phyloP scores from a whole-genome alignment of 2,888 invertebrate genomes.

The Watsonalla cultraria region DNA sequence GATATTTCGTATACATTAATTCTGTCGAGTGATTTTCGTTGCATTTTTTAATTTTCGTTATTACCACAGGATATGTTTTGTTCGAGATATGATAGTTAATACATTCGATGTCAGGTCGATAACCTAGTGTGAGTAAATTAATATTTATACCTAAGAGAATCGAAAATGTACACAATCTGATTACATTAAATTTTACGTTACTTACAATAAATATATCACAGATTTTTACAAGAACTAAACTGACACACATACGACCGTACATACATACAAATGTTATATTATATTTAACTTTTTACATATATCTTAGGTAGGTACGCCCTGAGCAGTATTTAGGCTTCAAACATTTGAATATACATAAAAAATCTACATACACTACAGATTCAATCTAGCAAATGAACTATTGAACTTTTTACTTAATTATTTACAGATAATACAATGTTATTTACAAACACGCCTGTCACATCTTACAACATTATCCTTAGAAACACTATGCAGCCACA shows the following conservation, averaged over 20 bases:
- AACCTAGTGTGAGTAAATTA: constrained; percentile 20
- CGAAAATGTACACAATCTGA: constrained; percentile 38
- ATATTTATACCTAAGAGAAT: constrained; percentile 30
- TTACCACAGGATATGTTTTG: constrained; percentile 67
- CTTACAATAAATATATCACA: constrained; percentile 79
- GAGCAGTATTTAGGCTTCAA: constrained; percentile 12
- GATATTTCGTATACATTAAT: constrained; percentile 68
- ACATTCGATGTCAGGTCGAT: constrained; percentile 33
- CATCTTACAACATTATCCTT: constrained; percentile 2
- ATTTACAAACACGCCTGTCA: constrained; percentile 22
- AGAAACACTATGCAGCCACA: neutral
- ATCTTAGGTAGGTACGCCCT: constrained; percentile 10
- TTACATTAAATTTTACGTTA: constrained; percentile 60
- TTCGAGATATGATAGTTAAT: constrained; percentile 63
- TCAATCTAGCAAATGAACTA: constrained; percentile 58
- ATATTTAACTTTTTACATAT: constrained; percentile 25
- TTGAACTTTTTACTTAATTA: constrained; percentile 39
- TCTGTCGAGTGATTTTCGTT: constrained; percentile 51
- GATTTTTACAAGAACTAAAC: constrained; percentile 69
- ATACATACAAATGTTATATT: constrained; percentile 19
- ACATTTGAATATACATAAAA: constrained; percentile 34
- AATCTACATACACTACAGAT: constrained; percentile 47
- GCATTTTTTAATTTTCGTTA: constrained; percentile 45
- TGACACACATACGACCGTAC: constrained; percentile 35
- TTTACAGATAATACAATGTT: constrained; percentile 54